Percentiles rank a stretch among this genome's conserved stretches.
Evolutionary conservation across 2,113 vertebrate genomes (phyloP).

Genomic region (Acrocephalus kingi): DNA sequence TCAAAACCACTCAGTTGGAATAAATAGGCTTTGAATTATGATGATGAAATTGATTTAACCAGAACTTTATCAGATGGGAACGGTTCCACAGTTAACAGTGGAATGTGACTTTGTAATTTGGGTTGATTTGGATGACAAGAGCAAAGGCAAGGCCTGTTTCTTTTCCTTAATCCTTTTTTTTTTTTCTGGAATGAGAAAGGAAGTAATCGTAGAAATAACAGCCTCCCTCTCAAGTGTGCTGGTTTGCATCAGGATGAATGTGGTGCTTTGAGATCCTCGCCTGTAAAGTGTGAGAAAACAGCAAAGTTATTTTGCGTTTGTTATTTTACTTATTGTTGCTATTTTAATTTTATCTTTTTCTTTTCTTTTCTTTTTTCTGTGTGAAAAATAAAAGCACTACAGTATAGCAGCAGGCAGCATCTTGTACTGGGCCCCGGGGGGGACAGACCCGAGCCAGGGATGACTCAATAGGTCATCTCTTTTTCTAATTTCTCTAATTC

Average conservation of each 20-base stretch:
- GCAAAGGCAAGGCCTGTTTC: neutral
- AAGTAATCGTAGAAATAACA: neutral
- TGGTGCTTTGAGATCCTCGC: neutral
- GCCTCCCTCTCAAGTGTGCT: neutral
- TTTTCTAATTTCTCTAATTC: neutral
- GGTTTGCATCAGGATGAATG: neutral
- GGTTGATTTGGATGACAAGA: neutral
- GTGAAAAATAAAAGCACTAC: neutral
- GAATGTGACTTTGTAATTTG: conserved; percentile 1
- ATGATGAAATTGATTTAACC: neutral
- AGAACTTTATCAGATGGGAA: conserved; percentile 5
- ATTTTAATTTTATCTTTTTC: neutral
- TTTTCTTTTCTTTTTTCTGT: neutral
- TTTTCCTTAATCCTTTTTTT: neutral
- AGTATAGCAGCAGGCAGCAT: neutral
- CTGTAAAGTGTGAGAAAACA: neutral
- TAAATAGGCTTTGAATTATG: neutral
- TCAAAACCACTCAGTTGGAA: neutral
- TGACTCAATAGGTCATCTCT: conserved; percentile 52
- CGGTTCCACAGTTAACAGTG: neutral
- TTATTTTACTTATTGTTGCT: neutral
- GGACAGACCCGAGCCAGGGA: neutral
- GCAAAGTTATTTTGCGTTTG: neutral
- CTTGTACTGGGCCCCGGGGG: conserved; percentile 5
- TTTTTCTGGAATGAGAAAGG: neutral